A percentile compares a stretch with the other conserved stretches of the same genome.
phyloP scores from a whole-genome alignment of 1,140 invertebrate genomes.

The Magallana gigas region DNA sequence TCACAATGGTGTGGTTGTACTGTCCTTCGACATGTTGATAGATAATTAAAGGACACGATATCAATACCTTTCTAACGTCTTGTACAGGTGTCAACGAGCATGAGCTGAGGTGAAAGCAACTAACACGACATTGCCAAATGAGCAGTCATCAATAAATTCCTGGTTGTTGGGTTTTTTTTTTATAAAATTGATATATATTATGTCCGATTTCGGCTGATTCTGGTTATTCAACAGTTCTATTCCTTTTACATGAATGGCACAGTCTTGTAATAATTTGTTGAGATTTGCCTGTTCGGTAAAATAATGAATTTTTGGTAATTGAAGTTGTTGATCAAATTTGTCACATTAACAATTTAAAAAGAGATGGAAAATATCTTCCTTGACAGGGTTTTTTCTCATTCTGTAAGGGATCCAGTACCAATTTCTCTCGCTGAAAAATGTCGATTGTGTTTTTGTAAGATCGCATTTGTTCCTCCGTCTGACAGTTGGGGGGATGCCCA shows the following conservation, averaged over 20 bases:
- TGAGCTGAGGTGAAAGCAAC: conserved; percentile 77
- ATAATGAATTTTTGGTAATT: conserved; percentile 30
- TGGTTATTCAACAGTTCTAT: not conserved
- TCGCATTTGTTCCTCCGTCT: conserved; percentile 50
- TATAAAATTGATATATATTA: not conserved
- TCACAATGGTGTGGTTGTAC: not conserved
- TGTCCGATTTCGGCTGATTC: not conserved
- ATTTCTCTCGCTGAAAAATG: conserved; percentile 67
- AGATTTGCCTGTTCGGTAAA: not conserved
- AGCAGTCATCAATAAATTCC: not conserved
- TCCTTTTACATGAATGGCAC: not conserved
- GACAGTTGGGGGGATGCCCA: conserved; percentile 44
- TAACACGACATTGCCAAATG: conserved; percentile 70
- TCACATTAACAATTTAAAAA: conserved; percentile 60
- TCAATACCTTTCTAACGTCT: conserved; percentile 70
- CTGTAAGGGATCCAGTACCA: conserved; percentile 71
- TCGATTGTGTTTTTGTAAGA: conserved; percentile 72
- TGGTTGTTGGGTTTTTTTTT: too few relatives aligned
- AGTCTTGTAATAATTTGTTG: not conserved
- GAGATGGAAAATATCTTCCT: conserved; percentile 61
- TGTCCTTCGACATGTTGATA: not conserved
- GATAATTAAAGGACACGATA: conserved; percentile 72
- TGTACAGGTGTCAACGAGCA: conserved; percentile 76
- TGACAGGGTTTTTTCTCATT: conserved; percentile 75
- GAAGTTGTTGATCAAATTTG: too few relatives aligned